Evolutionary conservation across 2,888 invertebrate species (phyloP), one percentile per base, ranked within the genome.

Genomic region (Harpalus rufipes): DNA sequence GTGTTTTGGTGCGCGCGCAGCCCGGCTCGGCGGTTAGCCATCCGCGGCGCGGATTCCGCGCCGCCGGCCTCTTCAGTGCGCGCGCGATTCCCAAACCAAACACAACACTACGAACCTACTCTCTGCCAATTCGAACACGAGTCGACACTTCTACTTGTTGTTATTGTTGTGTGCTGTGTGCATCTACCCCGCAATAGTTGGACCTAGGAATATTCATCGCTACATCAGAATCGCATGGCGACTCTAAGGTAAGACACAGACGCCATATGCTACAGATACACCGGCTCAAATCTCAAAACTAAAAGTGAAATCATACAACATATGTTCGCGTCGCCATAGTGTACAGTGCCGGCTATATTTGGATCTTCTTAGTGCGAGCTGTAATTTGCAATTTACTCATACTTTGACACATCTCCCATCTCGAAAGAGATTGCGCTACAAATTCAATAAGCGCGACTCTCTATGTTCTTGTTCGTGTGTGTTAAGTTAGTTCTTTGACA

Each of bases 21-120:
- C 88, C 88, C 88, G 89, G 89, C 89, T 89, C 89, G 89, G 89
- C 88, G 89, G 89, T 88, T 87, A 87, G 87, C 87, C 87, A 87
- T 85, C 86, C 86, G 87, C 87, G 21, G 21, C 21, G 21, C 21
- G 21, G 21, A 21, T 21, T 21, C 21, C 21, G 21, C 87, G 86
- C 87, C 86, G 87, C 87, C 87, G 86, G 87, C 88, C 85, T 87
- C 87, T 41, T 14, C 72, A 74, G 41, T 65, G n/a, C 65, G 51
- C 5, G 10, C 51, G 41, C 65, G 65, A 32, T 32, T 14, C 44
- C 68, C 44, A 14, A 25, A 82, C 41, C 14, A 12, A 74, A 41
- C 16, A 7, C 16, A 74, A 32, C 32, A 32, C 32, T 6, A 32
- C 32, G 32, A 32, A 32, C 21, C 72, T 3, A 41, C 72, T 14